Percentiles rank a stretch among this genome's conserved stretches.
Conservation (phyloP, 2,797 vertebrate genomes). For the Tragelaphus eurycerus region DNA sequence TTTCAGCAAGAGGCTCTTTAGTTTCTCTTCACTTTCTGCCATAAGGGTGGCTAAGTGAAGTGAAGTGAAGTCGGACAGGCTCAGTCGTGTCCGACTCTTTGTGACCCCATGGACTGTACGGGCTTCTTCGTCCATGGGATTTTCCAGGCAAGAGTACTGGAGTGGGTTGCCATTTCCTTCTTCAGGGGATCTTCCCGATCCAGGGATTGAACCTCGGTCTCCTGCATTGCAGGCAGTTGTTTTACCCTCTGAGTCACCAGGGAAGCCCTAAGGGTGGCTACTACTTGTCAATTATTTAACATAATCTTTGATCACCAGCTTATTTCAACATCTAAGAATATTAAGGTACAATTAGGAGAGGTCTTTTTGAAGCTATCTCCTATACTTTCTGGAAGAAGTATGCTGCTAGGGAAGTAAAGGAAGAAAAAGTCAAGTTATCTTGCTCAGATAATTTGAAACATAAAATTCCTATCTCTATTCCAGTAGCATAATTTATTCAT, state of each 20-base stretch:
- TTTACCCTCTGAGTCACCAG: no score
- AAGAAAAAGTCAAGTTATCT: not conserved
- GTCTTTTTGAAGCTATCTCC: not conserved
- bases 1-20: no score
- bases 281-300: conserved; percentile 52
- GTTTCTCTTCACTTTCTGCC: no score
- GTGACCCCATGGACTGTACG: no score
- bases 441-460: not conserved
- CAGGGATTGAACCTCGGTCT: no score
- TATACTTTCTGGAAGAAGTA: not conserved
- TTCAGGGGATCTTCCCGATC: no score
- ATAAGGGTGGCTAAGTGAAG: not conserved
- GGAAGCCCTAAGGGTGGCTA: not conserved
- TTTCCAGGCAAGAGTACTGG: no score
- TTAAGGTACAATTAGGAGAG: not conserved
- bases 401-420: not conserved
- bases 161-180: no score
- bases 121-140: no score
- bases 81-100: no score
- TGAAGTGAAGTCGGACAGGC: no score
- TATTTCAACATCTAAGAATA: conserved; percentile 43
- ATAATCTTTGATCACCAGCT: conserved; percentile 46
- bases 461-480: not conserved
- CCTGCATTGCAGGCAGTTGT: no score
- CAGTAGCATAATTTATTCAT: not conserved